Base-by-base conservation (phyloP, 2,113 vertebrate species). In the Regulus satrapa region DNA sequence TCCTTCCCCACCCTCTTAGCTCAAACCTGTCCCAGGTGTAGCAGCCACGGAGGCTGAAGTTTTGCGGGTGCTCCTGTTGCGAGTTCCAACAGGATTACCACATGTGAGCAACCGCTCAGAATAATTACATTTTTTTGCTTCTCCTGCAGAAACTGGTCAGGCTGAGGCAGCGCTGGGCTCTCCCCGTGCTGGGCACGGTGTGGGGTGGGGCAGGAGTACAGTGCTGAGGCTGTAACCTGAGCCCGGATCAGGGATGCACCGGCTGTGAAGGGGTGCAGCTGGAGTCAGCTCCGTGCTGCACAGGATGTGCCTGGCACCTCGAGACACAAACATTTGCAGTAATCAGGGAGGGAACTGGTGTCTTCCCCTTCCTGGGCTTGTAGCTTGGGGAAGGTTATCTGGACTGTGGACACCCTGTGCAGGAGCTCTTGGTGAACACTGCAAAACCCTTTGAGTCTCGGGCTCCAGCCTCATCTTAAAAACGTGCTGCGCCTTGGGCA, bases 401-500 rank as follows among this genome's bases (percentile, higher is more conserved):
- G 1, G 28, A 5, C 54, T 31, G 41, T 48, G 56, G 21, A 21
- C 6, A 8, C 14, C 6, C 1, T 6, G 17, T 51, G 46, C 67
- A 38, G 86, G 63, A 64, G 9, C 56, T 62, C 46, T 34, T 19
- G 18, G 21, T 62, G 81, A 28, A 4, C 9, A 0, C 3, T 18
- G 28, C 28, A 40, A 15, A 83, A 32, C 2, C 3, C 4, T 17
- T 32, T 15, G 48, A 40, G 52, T 36, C 31, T n/a, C 7, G 28
- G 21, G 63, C 32, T 84, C 14, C 18, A 3, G 16, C 19, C 25
- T 80, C 4, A 2, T 16, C 43, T 43, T 20, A 31, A 31, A 49
- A 41, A 16, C 0, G 0, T 45, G 51, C 21, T 66, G 81, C 5
- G 9, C 14, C n/a, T 9, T 12, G 46, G 73, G 61, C 32, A 43